These are phyloP conservation scores for Onthophagus taurus DNA, from an alignment of 1,140 invertebrate genomes.

Conservation along the genomic window DNA sequence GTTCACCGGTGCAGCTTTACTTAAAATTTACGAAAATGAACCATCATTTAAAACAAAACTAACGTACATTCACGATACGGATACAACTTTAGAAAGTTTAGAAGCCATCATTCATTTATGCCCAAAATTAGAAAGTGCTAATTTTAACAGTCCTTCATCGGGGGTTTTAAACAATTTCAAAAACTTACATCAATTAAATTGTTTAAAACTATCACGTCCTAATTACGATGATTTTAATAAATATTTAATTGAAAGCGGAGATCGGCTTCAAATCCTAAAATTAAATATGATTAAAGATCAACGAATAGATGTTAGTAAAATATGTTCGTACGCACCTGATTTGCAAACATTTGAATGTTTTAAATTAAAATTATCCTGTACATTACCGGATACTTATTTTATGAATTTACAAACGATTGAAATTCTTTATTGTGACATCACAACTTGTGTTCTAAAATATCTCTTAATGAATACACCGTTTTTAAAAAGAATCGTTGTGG, in stretches of 20 bases:
- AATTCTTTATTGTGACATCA: constrained; percentile 50
- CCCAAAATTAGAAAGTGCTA: constrained; percentile 49
- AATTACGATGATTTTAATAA: constrained; percentile 48
- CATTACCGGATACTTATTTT: constrained; percentile 47
- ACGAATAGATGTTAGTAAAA: constrained; percentile 47
- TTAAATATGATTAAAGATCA: constrained; percentile 45
- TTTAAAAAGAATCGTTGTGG: constrained; percentile 51
- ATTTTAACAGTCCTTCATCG: constrained; percentile 48
- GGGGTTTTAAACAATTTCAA: constrained; percentile 44
- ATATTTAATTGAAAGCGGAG: constrained; percentile 45
- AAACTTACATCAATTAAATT: constrained; percentile 41
- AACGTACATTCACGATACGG: constrained; percentile 51
- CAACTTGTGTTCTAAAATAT: constrained; percentile 44
- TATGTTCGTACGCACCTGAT: constrained; percentile 35
- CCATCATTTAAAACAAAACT: constrained; percentile 46
- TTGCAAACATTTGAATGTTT: constrained; percentile 50
- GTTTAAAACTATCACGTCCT: constrained; percentile 52
- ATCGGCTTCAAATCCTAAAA: constrained; percentile 48
- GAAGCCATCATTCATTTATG: constrained; percentile 47
- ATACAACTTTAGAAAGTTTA: constrained; percentile 45
- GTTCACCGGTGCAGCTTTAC: constrained; percentile 49
- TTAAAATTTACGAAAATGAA: constrained; percentile 43
- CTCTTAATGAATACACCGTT: constrained; percentile 48
- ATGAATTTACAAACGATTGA: constrained; percentile 50
- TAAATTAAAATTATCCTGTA: constrained; percentile 47